Percentiles rank a stretch among this genome's conserved stretches.
Evolutionary conservation across 2,113 vertebrate species (phyloP).

Genomic region (Cryptotis parvus): DNA sequence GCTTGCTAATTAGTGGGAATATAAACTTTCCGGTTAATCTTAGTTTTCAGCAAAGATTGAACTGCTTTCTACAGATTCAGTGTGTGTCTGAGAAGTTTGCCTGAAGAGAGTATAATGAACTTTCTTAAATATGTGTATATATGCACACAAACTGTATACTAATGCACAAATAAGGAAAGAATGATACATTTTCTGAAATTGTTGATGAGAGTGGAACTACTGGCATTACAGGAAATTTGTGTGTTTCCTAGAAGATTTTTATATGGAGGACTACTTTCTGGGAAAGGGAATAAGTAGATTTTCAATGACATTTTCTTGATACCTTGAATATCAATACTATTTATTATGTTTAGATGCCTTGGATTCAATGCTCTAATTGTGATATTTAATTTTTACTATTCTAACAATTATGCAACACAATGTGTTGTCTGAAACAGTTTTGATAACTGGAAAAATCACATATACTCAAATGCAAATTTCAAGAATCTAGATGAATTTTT

Average conservation of each 20-base stretch:
- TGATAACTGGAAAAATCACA: background rate
- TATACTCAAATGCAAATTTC: background rate
- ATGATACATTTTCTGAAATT: background rate
- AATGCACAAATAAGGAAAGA: background rate
- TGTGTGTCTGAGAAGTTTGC: background rate
- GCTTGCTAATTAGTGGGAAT: background rate
- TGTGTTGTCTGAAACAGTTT: background rate
- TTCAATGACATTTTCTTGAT: background rate
- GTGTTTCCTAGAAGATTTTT: background rate
- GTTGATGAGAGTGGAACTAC: background rate
- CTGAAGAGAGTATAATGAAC: background rate
- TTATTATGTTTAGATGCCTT: background rate
- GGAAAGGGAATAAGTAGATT: background rate
- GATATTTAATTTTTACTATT: background rate
- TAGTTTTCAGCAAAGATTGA: background rate
- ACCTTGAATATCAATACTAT: background rate
- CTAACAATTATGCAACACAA: background rate
- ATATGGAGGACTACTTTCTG: background rate
- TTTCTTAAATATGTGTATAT: background rate
- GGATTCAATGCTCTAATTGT: background rate
- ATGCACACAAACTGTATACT: background rate
- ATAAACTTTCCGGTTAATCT: background rate
- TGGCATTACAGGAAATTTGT: background rate
- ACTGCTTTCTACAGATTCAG: background rate
- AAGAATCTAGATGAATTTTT: constrained; percentile 20